Evolutionary conservation across 2,888 invertebrate species (phyloP).

Genomic region (Archips crataeganus): DNA sequence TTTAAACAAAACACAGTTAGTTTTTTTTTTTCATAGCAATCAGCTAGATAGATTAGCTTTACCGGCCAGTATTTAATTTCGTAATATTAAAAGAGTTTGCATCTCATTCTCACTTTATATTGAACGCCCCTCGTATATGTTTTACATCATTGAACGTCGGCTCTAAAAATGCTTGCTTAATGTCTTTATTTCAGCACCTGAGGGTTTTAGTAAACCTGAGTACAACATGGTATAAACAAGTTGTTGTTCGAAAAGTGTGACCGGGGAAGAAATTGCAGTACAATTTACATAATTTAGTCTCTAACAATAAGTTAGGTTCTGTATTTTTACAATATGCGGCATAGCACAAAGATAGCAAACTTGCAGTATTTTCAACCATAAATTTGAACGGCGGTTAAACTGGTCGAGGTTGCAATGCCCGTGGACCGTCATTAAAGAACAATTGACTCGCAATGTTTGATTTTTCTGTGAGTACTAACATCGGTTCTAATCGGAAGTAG

Average conservation of each 20-base stretch:
- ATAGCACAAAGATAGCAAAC: slow-evolving; percentile 44
- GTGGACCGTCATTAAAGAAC: slow-evolving; percentile 48
- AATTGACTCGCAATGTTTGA: slow-evolving; percentile 39
- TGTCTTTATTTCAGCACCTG: slow-evolving; percentile 1
- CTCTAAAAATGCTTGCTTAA: not conserved
- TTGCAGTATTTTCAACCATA: slow-evolving; percentile 44
- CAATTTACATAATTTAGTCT: not conserved
- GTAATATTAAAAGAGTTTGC: too few species aligned
- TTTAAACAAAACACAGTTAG: too few species aligned
- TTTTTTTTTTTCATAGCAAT: too few species aligned
- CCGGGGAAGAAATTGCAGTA: not conserved
- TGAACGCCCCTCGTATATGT: too few species aligned
- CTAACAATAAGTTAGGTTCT: not conserved
- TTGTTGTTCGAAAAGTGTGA: not conserved
- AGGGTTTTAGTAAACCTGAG: not conserved
- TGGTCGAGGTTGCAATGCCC: slow-evolving; percentile 41
- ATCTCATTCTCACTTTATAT: too few species aligned
- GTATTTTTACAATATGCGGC: slow-evolving; percentile 18
- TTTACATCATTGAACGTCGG: slow-evolving; percentile 6
- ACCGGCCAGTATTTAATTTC: too few species aligned
- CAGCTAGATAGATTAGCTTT: too few species aligned
- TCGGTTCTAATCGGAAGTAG: not conserved
- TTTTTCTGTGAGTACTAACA: slow-evolving; percentile 19
- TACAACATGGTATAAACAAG: not conserved
- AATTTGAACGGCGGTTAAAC: slow-evolving; percentile 41